Conservation (phyloP, 2,888 invertebrate genomes). For the Monochamus alternatus region DNA sequence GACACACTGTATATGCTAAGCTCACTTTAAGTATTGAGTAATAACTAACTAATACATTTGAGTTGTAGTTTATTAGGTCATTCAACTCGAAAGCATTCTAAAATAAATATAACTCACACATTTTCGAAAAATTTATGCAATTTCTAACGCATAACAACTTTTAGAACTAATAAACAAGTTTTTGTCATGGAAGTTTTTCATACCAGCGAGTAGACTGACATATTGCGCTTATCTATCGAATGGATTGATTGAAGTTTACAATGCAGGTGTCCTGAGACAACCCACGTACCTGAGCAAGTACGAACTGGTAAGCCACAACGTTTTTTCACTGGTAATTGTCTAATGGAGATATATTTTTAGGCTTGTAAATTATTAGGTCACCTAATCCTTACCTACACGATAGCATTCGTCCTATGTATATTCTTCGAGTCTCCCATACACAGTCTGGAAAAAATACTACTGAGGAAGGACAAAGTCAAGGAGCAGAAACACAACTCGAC, state of each 20-base stretch:
- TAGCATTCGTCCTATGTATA: constrained; percentile 78
- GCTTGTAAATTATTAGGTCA: constrained; percentile 75
- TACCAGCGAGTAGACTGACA: constrained; percentile 80
- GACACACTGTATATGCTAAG: too few species aligned
- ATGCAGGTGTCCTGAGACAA: constrained; percentile 75
- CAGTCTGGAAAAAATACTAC: constrained; percentile 79
- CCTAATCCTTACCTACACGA: constrained; percentile 75
- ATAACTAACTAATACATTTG: too few species aligned
- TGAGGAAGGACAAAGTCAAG: constrained; percentile 67
- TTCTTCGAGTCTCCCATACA: constrained; percentile 83
- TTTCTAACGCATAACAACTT: constrained; percentile 52
- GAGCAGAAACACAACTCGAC: constrained; percentile 34
- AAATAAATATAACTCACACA: too few species aligned
- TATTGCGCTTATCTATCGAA: constrained; percentile 84
- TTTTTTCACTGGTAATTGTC: neutral
- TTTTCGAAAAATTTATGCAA: too few species aligned
- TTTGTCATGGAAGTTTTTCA: constrained; percentile 76
- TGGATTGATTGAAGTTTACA: constrained; percentile 80
- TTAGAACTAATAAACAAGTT: constrained; percentile 74
- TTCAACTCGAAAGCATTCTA: too few species aligned
- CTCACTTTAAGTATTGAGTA: too few species aligned
- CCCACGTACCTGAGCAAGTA: constrained; percentile 77
- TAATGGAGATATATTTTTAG: constrained; percentile 68
- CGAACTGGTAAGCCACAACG: constrained; percentile 74
- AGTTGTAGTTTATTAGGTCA: too few species aligned